Base-by-base conservation (phyloP, 2,113 vertebrate species). In the Prunella himalayana region DNA sequence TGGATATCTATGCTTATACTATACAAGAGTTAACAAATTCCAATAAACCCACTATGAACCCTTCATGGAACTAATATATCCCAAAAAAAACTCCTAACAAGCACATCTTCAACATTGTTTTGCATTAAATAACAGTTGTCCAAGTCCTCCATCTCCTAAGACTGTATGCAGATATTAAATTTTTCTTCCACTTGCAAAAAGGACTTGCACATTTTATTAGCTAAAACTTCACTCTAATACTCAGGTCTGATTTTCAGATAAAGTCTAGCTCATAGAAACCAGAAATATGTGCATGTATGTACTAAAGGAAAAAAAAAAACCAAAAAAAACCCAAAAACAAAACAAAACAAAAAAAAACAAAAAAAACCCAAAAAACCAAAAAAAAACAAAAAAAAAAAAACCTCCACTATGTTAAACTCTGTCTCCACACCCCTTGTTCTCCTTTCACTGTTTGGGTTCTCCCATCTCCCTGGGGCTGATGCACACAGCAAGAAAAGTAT, bases 211-310 rank as follows among this genome's bases (percentile, higher is more conserved):
- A 28, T 44, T 19, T 49, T 50, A 17, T 16, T 42, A 49, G 2
- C 39, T 56, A 28, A 31, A 86, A 9, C 12, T 54, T 39, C 7
- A 20, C n/a, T 73, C 3, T 30, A 60, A 27, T 22, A 30, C 6
- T 61, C 10, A n/a, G 6, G 57, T 42, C 2, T 19, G 14, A 19
- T 27, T 54, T 65, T 45, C 33, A 23, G 28, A 47, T 27, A 10
- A 87, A 72, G 17, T n/a, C 24, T 33, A 35, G 6, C 20, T 63
- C 25, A 44, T 0, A 45, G 19, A 73, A 86, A 59, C 4, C 5
- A 83, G 13, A n/a, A 77, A 53, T 11, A 30, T 0, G 0, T 27
- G 2, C 12, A 23, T 4, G 1, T 10, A n/a, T 18, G 2, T 10
- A 61, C 15, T 33, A 7, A 6, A 59, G 10, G 15, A 37, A 47